Base-by-base conservation (phyloP, 2,888 invertebrate species). In the Notodonta dromedarius region DNA sequence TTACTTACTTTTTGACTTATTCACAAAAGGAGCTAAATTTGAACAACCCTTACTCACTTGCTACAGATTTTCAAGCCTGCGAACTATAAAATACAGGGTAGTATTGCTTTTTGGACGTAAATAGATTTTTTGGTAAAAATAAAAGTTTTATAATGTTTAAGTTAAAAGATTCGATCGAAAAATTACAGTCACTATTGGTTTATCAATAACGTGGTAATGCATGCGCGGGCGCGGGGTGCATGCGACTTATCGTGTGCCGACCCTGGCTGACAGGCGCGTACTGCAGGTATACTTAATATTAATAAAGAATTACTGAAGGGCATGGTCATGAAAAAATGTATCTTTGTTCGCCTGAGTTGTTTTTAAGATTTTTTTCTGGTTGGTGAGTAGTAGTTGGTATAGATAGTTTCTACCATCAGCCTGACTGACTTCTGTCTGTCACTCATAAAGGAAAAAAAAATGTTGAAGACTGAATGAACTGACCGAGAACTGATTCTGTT, bases 181-280 rank as follows among this genome's bases (percentile, higher is more conserved):
- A 12, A 59, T 61, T 39, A 54, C 62, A 66, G 72, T 70, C 66
- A 61, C 61, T 70, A 52, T 61, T 57, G 51, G 54, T 51, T 73
- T 74, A 67, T 69, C 60, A 62, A 14, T 44, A 11, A 7, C 50
- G 62, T 65, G 65, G 66, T 69, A 74, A 71, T 73, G 67, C 60
- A 72, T 61, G 63, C 61, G 63, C 60, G 50, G 59, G 46, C 70
- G 67, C 64, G 59, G 72, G 72, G 69, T 71, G 74, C 71, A 71
- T 67, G 53, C 60, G 56, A 69, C 75, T 70, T 81, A 81, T 79
- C 79, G 74, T 69, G 13, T 73, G 73, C 65, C 61, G 80, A 80
- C 74, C 78, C 65, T 44, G n/a, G 24, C 16, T 12, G 7, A 14
- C 78, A 76, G 81, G 62, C 69, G 16, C 48, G 73, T 42, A 74